A percentile compares a stretch with the other conserved stretches of the same genome.
Conservation (phyloP, 2,797 vertebrate species). For the Ambastaia sidthimunki region DNA sequence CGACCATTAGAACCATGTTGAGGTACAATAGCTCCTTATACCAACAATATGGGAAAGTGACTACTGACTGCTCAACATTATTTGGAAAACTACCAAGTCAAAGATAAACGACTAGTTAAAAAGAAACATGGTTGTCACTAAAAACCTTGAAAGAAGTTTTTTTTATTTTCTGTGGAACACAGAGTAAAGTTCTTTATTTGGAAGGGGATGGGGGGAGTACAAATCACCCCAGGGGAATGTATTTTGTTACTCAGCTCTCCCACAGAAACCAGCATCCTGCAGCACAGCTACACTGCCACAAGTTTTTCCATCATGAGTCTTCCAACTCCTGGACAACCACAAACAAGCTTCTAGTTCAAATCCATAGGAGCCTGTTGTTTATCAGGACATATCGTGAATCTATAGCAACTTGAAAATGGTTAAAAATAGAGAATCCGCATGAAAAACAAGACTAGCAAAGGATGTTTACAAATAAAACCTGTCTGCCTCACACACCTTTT, state of each 20-base stretch:
- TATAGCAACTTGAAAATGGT: not conserved
- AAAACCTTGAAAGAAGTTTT: not conserved
- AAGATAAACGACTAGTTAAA: conserved; percentile 1
- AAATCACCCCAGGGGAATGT: conserved; percentile 40
- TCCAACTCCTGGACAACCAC: conserved; percentile 18
- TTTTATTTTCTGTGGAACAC: conserved; percentile 7
- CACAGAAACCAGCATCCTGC: conserved; percentile 44
- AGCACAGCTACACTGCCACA: conserved; percentile 23
- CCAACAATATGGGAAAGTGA: conserved; percentile 7
- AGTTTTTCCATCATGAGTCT: conserved; percentile 46
- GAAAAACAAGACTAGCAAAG: not conserved
- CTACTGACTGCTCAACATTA: not conserved
- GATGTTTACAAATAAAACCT: not conserved
- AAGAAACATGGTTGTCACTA: not conserved
- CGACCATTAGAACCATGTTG: too few species aligned
- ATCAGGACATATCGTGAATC: conserved; percentile 15
- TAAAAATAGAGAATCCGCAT: conserved; percentile 13
- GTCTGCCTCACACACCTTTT: not conserved
- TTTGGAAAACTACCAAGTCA: conserved; percentile 11
- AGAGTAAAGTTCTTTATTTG: conserved; percentile 11
- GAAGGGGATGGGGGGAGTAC: conserved; percentile 5
- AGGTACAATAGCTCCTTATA: not conserved
- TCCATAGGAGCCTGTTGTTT: conserved; percentile 18
- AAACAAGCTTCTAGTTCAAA: conserved; percentile 32
- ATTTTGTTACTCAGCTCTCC: conserved; percentile 36